A percentile compares a stretch with the other conserved stretches of the same genome.
These are phyloP conservation scores for Colostygia pectinataria DNA, from an alignment of 2,888 invertebrate species.

Conservation along the genomic window DNA sequence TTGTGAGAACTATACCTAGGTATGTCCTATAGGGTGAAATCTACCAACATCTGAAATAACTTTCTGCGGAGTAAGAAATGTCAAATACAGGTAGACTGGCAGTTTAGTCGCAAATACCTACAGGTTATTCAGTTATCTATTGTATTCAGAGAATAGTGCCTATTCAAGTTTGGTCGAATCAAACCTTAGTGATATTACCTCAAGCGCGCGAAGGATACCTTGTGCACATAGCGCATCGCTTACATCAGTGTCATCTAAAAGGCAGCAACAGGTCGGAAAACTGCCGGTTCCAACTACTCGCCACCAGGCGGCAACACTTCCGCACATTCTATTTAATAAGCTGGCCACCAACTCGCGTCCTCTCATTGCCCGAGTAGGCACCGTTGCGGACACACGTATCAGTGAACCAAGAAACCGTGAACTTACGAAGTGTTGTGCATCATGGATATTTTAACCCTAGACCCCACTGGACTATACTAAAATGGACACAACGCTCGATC, in stretches of 20 bases:
- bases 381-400: slow-evolving; percentile 57
- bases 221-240: slow-evolving; percentile 11
- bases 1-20: too few relatives aligned
- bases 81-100: too few relatives aligned
- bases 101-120: too few relatives aligned
- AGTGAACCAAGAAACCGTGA: slow-evolving; percentile 44
- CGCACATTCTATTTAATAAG: slow-evolving; percentile 64
- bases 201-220: slow-evolving; percentile 9
- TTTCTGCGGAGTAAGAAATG: too few relatives aligned
- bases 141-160: too few relatives aligned
- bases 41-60: too few relatives aligned
- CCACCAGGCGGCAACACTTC: slow-evolving; percentile 62
- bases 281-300: slow-evolving; percentile 54
- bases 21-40: too few relatives aligned
- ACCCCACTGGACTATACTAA: slow-evolving; percentile 78
- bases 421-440: slow-evolving; percentile 63
- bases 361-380: slow-evolving; percentile 69
- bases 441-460: slow-evolving; percentile 75
- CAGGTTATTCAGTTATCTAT: too few relatives aligned
- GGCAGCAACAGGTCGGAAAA: slow-evolving; percentile 45
- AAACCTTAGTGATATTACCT: too few relatives aligned
- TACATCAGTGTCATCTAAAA: slow-evolving; percentile 10
- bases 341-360: slow-evolving; percentile 50
- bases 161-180: too few relatives aligned
- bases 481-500: slow-evolving; percentile 73